phyloP scores from a whole-genome alignment of 2,797 vertebrate species.

The Artibeus lituratus region DNA sequence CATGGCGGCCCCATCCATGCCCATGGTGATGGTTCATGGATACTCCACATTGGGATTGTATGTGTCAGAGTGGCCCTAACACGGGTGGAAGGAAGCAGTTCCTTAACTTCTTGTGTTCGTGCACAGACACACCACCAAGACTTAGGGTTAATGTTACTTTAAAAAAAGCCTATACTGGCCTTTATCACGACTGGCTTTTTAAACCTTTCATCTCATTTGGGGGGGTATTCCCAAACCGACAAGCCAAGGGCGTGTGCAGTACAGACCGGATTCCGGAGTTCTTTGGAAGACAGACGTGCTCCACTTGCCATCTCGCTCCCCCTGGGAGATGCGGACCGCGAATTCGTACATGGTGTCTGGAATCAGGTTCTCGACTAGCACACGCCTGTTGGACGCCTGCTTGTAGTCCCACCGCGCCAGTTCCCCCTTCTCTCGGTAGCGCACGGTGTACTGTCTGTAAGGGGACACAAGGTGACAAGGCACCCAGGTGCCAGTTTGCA shows the following conservation, averaged over 20 bases:
- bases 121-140: background rate
- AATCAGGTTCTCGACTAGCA: constrained; percentile 89
- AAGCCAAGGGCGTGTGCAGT: background rate
- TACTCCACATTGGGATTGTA: background rate
- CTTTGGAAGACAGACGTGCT: constrained; percentile 95
- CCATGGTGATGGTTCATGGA: rapidly evolving
- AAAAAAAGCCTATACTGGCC: background rate
- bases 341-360: constrained; percentile 98
- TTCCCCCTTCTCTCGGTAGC: constrained; percentile 96
- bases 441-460: constrained; percentile 90
- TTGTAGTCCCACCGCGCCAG: constrained; percentile 97
- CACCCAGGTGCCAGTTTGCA: rapidly evolving
- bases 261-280: constrained; percentile 95
- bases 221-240: background rate
- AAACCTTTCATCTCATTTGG: background rate
- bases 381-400: constrained; percentile 87
- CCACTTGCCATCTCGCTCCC: constrained; percentile 92
- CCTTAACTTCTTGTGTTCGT: background rate
- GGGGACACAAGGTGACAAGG: background rate
- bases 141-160: background rate
- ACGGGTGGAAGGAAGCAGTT: background rate
- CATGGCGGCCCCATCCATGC: background rate
- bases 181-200: background rate
- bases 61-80: background rate
- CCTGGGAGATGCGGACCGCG: constrained; percentile 91